phyloP scores from a whole-genome alignment of 2,888 invertebrate species.

The Polydrusus cervinus region DNA sequence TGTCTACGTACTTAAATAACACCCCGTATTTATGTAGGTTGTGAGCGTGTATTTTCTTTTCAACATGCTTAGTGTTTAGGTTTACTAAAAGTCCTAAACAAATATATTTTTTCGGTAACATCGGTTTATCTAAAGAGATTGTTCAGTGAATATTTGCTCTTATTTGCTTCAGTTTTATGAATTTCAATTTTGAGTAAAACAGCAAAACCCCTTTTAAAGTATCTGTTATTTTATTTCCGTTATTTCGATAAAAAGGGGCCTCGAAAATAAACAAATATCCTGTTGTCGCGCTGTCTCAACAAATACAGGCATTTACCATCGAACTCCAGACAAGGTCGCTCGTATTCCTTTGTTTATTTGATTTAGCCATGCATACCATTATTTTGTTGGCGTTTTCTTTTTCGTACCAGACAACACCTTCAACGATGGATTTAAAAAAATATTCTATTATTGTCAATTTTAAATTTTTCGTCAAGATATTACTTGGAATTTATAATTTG shows the following conservation, averaged over 20 bases:
- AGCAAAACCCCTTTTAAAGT: constrained; percentile 8
- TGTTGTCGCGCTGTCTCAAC: constrained; percentile 14
- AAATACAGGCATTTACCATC: constrained; percentile 25
- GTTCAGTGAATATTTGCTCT: constrained; percentile 1
- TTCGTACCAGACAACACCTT: constrained; percentile 6
- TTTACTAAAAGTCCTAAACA: not conserved
- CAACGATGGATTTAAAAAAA: not conserved
- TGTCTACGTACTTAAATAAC: too few species aligned
- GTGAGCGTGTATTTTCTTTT: too few species aligned
- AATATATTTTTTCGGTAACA: constrained; percentile 1
- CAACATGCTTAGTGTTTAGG: too few species aligned
- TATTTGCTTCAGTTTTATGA: constrained; percentile 15
- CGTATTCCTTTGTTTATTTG: constrained; percentile 13
- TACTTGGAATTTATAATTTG: too few species aligned
- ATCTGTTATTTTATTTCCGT: constrained; percentile 26
- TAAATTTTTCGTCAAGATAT: too few species aligned
- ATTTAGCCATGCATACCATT: constrained; percentile 20
- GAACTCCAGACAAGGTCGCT: constrained; percentile 8
- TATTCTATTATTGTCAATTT: too few species aligned
- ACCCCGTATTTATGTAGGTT: too few species aligned
- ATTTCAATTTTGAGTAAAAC: constrained; percentile 8
- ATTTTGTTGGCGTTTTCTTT: not conserved
- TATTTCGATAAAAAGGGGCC: constrained; percentile 23
- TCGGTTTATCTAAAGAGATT: not conserved
- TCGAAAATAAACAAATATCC: constrained; percentile 28